Conservation (phyloP, 2,113 vertebrate species). For the Stictonetta naevosa region DNA sequence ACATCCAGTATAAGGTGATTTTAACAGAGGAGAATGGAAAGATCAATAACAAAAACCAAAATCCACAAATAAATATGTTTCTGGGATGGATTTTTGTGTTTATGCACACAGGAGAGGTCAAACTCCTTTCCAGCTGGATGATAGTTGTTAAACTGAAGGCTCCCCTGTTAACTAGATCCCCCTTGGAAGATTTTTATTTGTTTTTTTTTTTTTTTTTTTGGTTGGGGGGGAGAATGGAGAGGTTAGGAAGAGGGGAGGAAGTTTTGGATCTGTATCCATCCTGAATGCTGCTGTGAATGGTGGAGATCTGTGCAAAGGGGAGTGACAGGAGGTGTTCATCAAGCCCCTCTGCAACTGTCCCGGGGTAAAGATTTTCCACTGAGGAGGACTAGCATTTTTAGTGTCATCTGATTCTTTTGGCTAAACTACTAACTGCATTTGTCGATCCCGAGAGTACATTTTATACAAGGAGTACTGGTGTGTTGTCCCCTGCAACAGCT, state of each 20-base stretch:
- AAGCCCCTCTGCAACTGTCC: rapidly evolving
- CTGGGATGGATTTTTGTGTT: background rate
- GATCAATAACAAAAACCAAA: background rate
- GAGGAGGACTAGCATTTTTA: background rate
- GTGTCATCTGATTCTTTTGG: background rate
- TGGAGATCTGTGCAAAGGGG: background rate
- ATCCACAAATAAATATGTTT: background rate
- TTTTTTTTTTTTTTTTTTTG: background rate
- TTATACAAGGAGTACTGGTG: background rate
- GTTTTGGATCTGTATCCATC: background rate
- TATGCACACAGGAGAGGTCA: background rate
- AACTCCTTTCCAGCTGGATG: background rate
- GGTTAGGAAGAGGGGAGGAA: too few species aligned
- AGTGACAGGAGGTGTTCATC: background rate
- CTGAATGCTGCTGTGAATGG: background rate
- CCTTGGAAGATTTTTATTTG: rapidly evolving
- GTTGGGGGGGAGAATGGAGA: rapidly evolving
- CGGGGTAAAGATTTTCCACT: background rate
- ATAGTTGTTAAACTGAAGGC: background rate
- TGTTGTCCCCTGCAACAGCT: background rate
- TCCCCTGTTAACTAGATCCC: background rate
- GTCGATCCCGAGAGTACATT: background rate
- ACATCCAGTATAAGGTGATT: background rate
- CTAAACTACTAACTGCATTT: background rate
- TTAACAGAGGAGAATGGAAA: background rate